phyloP scores from a whole-genome alignment of 2,113 vertebrate genomes.

The Neotoma lepida region DNA sequence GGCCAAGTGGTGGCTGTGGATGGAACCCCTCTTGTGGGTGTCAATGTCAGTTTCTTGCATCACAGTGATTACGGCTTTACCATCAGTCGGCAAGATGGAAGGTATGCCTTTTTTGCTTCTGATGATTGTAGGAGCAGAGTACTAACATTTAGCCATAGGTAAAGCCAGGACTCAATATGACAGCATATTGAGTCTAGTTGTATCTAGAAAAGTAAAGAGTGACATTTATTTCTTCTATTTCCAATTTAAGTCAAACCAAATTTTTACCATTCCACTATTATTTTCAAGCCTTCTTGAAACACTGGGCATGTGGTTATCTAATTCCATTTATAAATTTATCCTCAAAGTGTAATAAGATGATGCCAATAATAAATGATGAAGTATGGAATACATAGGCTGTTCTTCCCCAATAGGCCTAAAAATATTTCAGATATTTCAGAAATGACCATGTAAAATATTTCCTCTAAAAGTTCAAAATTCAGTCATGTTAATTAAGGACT shows the following conservation, averaged over 20 bases:
- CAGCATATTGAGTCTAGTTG: conserved; percentile 4
- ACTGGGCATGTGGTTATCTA: background rate
- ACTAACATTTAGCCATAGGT: background rate
- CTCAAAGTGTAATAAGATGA: background rate
- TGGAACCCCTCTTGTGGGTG: conserved; percentile 95
- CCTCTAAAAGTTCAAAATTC: conserved; percentile 21
- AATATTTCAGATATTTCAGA: conserved; percentile 52
- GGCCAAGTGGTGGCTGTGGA: conserved; percentile 93
- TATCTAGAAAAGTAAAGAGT: conserved; percentile 29
- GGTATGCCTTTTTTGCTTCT: conserved; percentile 82
- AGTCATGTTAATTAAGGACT: background rate
- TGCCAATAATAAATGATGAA: conserved; percentile 9
- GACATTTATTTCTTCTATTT: conserved; percentile 41
- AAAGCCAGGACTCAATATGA: background rate
- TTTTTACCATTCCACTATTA: conserved; percentile 16
- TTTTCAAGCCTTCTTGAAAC: conserved; percentile 39
- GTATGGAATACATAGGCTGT: background rate
- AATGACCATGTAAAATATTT: conserved; percentile 25
- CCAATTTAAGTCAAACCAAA: conserved; percentile 46
- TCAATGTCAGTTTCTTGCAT: conserved; percentile 97
- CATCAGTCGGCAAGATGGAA: conserved; percentile 96
- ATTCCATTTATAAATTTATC: background rate
- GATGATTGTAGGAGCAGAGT: background rate
- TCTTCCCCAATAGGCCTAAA: background rate
- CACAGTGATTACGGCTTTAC: conserved; percentile 96